Evolutionary conservation across 2,113 vertebrate species (phyloP), one percentile per base, ranked within the genome.

Genomic region (Alaudala cheleensis): DNA sequence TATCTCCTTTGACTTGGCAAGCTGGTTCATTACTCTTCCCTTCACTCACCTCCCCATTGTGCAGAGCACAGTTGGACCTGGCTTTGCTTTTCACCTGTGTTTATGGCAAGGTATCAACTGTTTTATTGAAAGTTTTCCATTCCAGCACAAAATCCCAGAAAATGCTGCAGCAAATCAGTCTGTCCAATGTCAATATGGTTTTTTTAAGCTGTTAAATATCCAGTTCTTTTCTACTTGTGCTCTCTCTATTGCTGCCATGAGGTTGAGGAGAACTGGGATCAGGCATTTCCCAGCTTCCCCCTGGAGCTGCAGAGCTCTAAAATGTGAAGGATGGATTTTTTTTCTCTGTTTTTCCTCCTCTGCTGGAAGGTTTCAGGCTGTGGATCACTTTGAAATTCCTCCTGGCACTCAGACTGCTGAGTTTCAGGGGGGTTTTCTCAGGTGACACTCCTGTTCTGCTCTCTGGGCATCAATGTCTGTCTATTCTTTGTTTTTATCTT

Each of bases 321-420:
- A 64, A 85, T 39, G 6, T 58, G 78, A 85, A 88, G 74, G 57
- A 83, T 20, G 18, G 31, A 76, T 79, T n/a, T n/a, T n/a, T n/a
- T n/a, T n/a, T 93, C 62, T 74, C 76, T 81, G 11, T 12, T 87
- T 90, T 77, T 69, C 83, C 18, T 67, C 45, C 84, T 87, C 54
- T 82, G 58, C 29, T 94, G 87, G 70, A 56, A 81, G 34, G 42
- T 87, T 92, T 69, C 57, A 91, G 33, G 39, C 28, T 81, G 39
- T 78, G 56, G 72, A 81, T 65, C 73, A 60, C 61, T 95, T 95
- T 91, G 77, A 91, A 87, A 71, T 62, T 56, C 56, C 29, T 80
- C 53, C 50, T 85, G 69, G 51, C 50, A 74, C 33, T 28, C 0
- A 49, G 54, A 25, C 7, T 34, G 60, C 58, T 51, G 49, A 34